Evolutionary conservation across 2,888 invertebrate genomes (phyloP).

Genomic region (Leucophora obtusa): DNA sequence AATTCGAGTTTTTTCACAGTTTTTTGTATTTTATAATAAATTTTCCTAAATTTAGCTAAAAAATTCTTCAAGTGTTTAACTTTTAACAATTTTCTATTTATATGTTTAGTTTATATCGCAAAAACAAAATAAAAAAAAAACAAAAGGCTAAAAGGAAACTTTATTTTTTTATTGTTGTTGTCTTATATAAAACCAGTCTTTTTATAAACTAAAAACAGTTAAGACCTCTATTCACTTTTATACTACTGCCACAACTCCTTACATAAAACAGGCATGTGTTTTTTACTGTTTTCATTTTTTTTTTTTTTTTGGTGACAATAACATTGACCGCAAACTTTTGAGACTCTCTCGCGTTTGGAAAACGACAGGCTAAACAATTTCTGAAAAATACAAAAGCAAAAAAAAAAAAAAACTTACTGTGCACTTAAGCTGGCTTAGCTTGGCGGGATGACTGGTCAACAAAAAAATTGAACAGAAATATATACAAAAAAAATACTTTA

Average conservation of each 20-base stretch:
- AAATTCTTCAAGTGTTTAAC: background rate
- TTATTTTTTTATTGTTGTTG: slow-evolving; percentile 31
- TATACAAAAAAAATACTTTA: slow-evolving; percentile 31
- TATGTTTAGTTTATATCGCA: slow-evolving; percentile 16
- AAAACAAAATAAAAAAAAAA: background rate
- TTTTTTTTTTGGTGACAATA: slow-evolving; percentile 60
- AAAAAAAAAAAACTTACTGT: slow-evolving; percentile 20
- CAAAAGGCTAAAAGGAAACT: slow-evolving; percentile 49
- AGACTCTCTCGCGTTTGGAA: slow-evolving; percentile 37
- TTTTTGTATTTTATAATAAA: too few relatives aligned
- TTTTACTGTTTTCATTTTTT: slow-evolving; percentile 30
- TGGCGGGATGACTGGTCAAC: slow-evolving; percentile 60
- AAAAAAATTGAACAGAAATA: slow-evolving; percentile 12
- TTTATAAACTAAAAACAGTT: slow-evolving; percentile 54
- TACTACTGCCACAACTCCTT: slow-evolving; percentile 29
- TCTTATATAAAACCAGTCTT: slow-evolving; percentile 56
- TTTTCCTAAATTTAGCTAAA: background rate
- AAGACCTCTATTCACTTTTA: slow-evolving; percentile 45
- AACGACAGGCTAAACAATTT: slow-evolving; percentile 45
- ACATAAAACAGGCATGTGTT: slow-evolving; percentile 49
- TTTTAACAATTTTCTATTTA: slow-evolving; percentile 49
- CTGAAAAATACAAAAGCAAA: slow-evolving; percentile 2
- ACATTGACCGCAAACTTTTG: slow-evolving; percentile 64
- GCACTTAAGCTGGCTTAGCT: slow-evolving; percentile 40
- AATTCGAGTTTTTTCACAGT: too few relatives aligned